A percentile compares a stretch with the other conserved stretches of the same genome.
Conservation (phyloP, 2,113 vertebrate species). For the Gallinago undulata region DNA sequence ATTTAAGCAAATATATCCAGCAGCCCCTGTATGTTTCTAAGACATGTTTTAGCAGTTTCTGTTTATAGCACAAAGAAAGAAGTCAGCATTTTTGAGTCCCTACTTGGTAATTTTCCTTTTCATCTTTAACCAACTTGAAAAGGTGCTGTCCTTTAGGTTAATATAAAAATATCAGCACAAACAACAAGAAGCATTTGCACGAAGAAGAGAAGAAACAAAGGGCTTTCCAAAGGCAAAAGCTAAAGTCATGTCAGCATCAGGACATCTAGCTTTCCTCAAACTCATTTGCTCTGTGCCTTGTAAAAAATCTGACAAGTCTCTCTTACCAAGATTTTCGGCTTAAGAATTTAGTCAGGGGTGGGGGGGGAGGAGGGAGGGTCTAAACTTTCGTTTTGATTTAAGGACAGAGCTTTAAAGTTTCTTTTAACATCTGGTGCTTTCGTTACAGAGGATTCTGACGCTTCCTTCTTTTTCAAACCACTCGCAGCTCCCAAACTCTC, state of each 20-base stretch:
- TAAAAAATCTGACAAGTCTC: neutral
- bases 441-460: accelerated
- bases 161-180: neutral
- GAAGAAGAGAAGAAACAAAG: neutral
- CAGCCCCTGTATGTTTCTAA: neutral
- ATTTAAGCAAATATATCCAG: neutral
- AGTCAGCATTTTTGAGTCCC: neutral
- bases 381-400: neutral
- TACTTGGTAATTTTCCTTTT: neutral
- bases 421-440: too few relatives aligned
- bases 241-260: accelerated
- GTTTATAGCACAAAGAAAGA: neutral
- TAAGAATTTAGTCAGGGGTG: neutral
- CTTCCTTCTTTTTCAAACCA: neutral
- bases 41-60: neutral
- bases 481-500: neutral
- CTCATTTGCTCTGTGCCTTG: neutral
- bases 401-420: neutral
- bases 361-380: neutral
- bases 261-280: neutral
- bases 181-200: neutral
- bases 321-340: neutral
- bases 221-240: neutral
- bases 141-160: neutral
- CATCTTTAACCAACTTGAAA: neutral